Base-by-base conservation (phyloP, 2,797 vertebrate genomes). In the Thripadectes ignobilis region DNA sequence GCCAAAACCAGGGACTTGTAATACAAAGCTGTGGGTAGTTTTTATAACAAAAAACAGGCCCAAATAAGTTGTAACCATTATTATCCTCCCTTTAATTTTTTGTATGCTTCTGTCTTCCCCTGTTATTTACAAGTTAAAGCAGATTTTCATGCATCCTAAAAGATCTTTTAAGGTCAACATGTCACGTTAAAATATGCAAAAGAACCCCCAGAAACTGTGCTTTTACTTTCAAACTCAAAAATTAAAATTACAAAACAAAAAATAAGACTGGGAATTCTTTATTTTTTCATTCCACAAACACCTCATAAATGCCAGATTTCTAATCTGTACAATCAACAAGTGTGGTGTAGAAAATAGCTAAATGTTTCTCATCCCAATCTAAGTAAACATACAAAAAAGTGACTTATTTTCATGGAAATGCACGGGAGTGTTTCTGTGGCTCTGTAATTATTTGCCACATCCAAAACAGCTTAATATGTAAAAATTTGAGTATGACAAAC, bases 381-480 rank as follows among this genome's bases (percentile, higher is more conserved):
- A 51, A 75, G 66, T 86, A 96, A 92, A 88, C 58, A 86, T 38
- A 67, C 58, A 88, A 95, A 86, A 84, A 83, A 86, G 41, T 86
- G 41, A 63, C 62, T 94, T 96, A 76, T 73, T 92, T 88, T 96
- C 55, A 84, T 88, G 73, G 79, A 81, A 85, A 84, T 78, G 69
- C 62, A 84, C 23, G 24, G 29, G 82, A 86, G 48, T 57, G 73
- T 88, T 74, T 92, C 67, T 48, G 79, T 93, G 82, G 72, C 69
- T 91, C 27, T 63, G 69, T 67, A 94, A 95, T 81, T 55, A 62
- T 68, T 89, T 88, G 63, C 38, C 15, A 54, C 71, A 89, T 93
- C 55, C 71, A 79, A 77, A 54, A 51, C 41, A 86, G 32, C 34
- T 92, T 74, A 86, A 89, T 76, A n/a, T n/a, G 52, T 80, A 88